A percentile compares a stretch with the other conserved stretches of the same genome.
Evolutionary conservation across 2,797 vertebrate species (phyloP).

Genomic region (Lepus townsendii): DNA sequence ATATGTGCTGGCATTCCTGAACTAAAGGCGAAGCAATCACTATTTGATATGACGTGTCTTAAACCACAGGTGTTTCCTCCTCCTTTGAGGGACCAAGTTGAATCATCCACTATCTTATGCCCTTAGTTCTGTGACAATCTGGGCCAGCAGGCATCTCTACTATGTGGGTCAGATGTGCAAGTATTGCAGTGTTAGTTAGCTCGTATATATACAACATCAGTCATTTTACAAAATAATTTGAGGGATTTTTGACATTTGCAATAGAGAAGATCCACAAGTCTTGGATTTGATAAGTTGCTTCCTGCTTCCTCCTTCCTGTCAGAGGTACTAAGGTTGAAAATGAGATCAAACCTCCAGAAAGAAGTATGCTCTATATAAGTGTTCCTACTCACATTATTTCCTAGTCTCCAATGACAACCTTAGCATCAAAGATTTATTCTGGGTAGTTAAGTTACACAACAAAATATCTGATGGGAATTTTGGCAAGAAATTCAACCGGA

Average conservation of each 20-base stretch:
- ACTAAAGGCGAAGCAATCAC: slow-evolving; percentile 17
- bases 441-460: slow-evolving; percentile 85
- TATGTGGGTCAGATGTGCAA: slow-evolving; percentile 60
- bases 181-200: slow-evolving; percentile 41
- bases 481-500: slow-evolving; percentile 74
- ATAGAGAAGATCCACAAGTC: slow-evolving; percentile 65
- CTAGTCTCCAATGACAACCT: slow-evolving; percentile 84
- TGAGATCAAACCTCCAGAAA: slow-evolving; percentile 83
- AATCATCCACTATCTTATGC: slow-evolving; percentile 24
- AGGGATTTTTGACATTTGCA: slow-evolving; percentile 76
- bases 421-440: slow-evolving; percentile 83
- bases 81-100: neutral
- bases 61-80: neutral
- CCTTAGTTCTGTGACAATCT: slow-evolving; percentile 56
- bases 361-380: slow-evolving; percentile 84
- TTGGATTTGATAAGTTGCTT: slow-evolving; percentile 81
- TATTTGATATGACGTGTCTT: neutral
- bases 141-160: slow-evolving; percentile 53
- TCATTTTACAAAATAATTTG: slow-evolving; percentile 71
- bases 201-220: slow-evolving; percentile 14
- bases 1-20: neutral
- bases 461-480: slow-evolving; percentile 81
- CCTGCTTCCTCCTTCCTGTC: slow-evolving; percentile 79
- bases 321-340: slow-evolving; percentile 78
- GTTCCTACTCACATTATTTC: slow-evolving; percentile 83